Evolutionary conservation across 2,888 invertebrate genomes (phyloP), one percentile per base, ranked within the genome.

Genomic region (Leptopilina drosophilae): DNA sequence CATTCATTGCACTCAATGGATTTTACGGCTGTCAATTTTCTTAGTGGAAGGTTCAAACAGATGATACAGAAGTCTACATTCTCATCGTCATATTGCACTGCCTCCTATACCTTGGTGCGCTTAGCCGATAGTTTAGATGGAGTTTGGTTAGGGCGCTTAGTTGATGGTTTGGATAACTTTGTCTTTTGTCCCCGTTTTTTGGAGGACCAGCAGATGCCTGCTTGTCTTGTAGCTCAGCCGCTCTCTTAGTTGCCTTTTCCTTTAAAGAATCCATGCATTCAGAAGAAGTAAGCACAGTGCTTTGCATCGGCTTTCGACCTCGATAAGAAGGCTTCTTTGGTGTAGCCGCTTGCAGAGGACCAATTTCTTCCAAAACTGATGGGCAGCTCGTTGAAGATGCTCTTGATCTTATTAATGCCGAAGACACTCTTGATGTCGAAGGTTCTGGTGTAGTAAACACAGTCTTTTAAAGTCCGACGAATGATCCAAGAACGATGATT

Each of bases 371-470:
- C 49, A 64, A 65, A 64, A 65, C 4, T 14, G 77, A 77, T 15
- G 2, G 53, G 3, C 46, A n/a, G 4, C 15, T 46, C 8, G 11
- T 33, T 20, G 20, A 20, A 20, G 20, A 20, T 20, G 20, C 20
- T 20, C 20, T 20, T 20, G 20, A 20, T 20, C 20, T 20, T 1
- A 20, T 20, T 20, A 1, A 20, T 20, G 20, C 20, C 20, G 8
- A 49, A 69, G 12, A 14, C 8, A 14, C 20, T 5, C 46, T n/a
- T 20, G 49, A 69, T 69, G 69, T 26, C 49, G 80, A 62, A 20
- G 62, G 73, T 69, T 53, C 80, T 14, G 77, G 69, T 67, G 67
- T 12, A 15, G 78, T 59, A 20, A 1, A 20, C 20, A 77, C 77
- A 56, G 14, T 64, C 46, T 77, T 59, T 15, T 62, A 49, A 20